phyloP scores from a whole-genome alignment of 2,888 invertebrate genomes.

The Cinara cedri region DNA sequence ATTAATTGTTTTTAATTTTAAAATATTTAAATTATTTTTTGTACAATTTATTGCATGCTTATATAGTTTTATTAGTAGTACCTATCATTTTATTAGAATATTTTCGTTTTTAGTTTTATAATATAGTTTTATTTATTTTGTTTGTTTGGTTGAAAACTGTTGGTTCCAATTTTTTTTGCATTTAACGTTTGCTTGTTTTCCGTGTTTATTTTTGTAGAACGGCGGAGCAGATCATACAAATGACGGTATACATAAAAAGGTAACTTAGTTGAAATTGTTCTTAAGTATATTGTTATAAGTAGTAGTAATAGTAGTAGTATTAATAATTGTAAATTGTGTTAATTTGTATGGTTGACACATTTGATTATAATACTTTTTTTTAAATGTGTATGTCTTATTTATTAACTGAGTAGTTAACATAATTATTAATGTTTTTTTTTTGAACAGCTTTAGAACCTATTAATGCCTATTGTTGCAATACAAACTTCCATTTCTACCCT shows the following conservation, averaged over 20 bases:
- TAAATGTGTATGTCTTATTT: too few relatives aligned
- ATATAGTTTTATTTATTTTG: constrained; percentile 51
- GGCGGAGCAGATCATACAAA: constrained; percentile 22
- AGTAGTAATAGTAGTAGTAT: too few relatives aligned
- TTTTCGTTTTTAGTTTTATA: background rate
- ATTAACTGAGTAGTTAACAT: too few relatives aligned
- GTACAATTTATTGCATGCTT: background rate
- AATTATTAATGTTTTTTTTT: too few relatives aligned
- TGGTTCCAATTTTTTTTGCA: constrained; percentile 59
- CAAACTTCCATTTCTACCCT: too few relatives aligned
- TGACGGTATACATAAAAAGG: constrained; percentile 46
- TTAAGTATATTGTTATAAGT: constrained; percentile 44
- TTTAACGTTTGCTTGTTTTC: constrained; percentile 54
- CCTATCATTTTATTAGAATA: constrained; percentile 9
- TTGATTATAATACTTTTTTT: too few relatives aligned
- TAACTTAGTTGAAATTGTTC: constrained; percentile 58
- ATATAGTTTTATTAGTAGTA: background rate
- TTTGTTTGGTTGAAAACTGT: constrained; percentile 57
- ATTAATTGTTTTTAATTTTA: background rate
- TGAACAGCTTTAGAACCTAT: too few relatives aligned
- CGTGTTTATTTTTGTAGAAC: constrained; percentile 51
- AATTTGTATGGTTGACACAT: too few relatives aligned
- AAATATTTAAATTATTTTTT: background rate
- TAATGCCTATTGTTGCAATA: too few relatives aligned
- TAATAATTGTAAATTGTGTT: too few relatives aligned